A percentile compares a stretch with the other conserved stretches of the same genome.
Conservation (phyloP, 2,888 invertebrate genomes). For the Hedya salicella region DNA sequence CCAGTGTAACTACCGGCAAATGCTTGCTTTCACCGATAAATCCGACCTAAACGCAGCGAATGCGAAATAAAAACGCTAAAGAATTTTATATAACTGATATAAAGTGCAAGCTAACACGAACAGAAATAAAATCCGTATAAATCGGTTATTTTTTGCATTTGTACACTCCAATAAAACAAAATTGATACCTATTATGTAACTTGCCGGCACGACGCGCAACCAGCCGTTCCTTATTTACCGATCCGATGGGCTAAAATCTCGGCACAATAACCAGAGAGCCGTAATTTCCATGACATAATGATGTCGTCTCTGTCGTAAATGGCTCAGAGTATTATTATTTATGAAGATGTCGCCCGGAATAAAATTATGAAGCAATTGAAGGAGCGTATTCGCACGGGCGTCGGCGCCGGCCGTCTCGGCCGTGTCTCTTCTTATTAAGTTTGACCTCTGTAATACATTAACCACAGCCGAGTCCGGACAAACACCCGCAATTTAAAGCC, state of each 20-base stretch:
- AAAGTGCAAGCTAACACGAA: neutral
- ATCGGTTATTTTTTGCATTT: neutral
- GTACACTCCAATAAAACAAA: neutral
- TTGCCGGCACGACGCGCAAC: neutral
- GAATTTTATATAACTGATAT: neutral
- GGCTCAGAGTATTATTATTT: constrained; percentile 35
- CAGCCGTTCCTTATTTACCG: constrained; percentile 9
- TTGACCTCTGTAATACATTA: constrained; percentile 62
- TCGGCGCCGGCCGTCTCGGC: constrained; percentile 44
- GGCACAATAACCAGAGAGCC: constrained; percentile 21
- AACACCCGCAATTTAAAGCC: constrained; percentile 64
- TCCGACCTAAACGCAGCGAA: neutral
- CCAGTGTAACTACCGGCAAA: constrained; percentile 44
- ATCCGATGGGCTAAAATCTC: constrained; percentile 14
- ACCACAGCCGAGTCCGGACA: constrained; percentile 55
- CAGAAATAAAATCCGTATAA: neutral
- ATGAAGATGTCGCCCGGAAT: constrained; percentile 57
- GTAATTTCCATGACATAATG: constrained; percentile 37
- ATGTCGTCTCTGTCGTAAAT: constrained; percentile 31
- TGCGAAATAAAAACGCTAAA: neutral
- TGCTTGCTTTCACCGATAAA: constrained; percentile 34
- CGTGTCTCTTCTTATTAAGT: constrained; percentile 61
- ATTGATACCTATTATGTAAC: neutral
- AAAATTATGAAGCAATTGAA: constrained; percentile 59
- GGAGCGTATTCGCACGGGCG: constrained; percentile 46